Evolutionary conservation across 2,113 vertebrate species (phyloP).

Genomic region (Alosa alosa): DNA sequence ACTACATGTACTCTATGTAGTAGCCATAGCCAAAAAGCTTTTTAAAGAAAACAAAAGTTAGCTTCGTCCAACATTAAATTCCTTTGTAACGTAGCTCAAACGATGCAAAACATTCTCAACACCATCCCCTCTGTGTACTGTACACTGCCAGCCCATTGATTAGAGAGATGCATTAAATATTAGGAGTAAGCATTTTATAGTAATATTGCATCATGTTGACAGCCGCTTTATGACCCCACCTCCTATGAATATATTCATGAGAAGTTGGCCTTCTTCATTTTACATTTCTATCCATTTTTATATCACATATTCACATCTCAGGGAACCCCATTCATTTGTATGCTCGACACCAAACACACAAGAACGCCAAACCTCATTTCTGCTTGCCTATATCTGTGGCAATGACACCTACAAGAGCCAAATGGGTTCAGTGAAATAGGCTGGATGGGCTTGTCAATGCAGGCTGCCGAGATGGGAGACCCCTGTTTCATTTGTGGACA

Average conservation of each 20-base stretch:
- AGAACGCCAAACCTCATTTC: not conserved
- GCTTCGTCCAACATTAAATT: not conserved
- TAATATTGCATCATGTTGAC: constrained; percentile 8
- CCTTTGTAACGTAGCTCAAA: not conserved
- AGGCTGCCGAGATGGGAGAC: not conserved
- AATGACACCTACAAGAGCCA: not conserved
- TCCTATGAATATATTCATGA: constrained; percentile 10
- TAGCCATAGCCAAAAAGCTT: not conserved
- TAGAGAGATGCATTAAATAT: not conserved
- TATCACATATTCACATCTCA: not conserved
- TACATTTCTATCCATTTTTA: not conserved
- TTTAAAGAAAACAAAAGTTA: not conserved
- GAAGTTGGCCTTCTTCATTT: not conserved
- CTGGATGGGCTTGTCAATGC: not conserved
- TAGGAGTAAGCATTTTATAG: not conserved
- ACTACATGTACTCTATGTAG: too few relatives aligned
- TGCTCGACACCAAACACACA: not conserved
- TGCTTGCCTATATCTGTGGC: not conserved
- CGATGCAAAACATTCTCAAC: not conserved
- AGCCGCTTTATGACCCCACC: not conserved
- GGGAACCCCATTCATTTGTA: not conserved
- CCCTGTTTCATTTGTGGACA: not conserved
- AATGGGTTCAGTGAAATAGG: not conserved
- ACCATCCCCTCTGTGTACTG: not conserved
- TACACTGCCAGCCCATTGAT: not conserved